A percentile compares a stretch with the other conserved stretches of the same genome.
phyloP scores from a whole-genome alignment of 2,113 vertebrate species.

The Jaculus jaculus region DNA sequence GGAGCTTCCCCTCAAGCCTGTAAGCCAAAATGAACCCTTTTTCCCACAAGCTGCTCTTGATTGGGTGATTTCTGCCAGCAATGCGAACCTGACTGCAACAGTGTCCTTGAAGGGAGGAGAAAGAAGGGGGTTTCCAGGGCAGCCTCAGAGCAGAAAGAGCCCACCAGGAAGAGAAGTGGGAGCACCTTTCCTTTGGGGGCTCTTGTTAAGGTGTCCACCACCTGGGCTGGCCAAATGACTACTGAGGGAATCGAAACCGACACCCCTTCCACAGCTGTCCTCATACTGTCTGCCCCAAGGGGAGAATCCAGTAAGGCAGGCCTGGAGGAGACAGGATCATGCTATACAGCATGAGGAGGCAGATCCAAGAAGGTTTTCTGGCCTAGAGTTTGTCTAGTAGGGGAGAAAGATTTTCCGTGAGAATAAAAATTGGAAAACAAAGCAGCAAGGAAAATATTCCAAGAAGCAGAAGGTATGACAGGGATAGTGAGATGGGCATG shows the following conservation, averaged over 20 bases:
- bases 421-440: not conserved
- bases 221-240: not conserved
- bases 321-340: not conserved
- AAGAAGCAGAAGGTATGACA: not conserved
- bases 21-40: too few relatives aligned
- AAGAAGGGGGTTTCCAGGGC: constrained; percentile 21
- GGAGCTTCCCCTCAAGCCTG: too few relatives aligned
- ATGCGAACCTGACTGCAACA: too few relatives aligned
- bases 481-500: not conserved
- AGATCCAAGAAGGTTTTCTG: not conserved
- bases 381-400: not conserved
- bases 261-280: too few relatives aligned
- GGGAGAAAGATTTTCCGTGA: constrained; percentile 35
- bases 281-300: not conserved
- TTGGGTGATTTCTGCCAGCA: too few relatives aligned
- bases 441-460: not conserved
- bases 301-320: not conserved
- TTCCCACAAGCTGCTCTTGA: too few relatives aligned
- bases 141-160: not conserved
- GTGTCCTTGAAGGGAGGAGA: constrained; percentile 32
- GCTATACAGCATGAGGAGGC: not conserved
- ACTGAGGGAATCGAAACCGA: not conserved
- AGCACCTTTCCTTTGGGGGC: not conserved
- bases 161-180: not conserved
- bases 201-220: not conserved